These are phyloP conservation scores for Eupristina koningsbergeri DNA, from an alignment of 1,140 invertebrate genomes.

Conservation along the genomic window DNA sequence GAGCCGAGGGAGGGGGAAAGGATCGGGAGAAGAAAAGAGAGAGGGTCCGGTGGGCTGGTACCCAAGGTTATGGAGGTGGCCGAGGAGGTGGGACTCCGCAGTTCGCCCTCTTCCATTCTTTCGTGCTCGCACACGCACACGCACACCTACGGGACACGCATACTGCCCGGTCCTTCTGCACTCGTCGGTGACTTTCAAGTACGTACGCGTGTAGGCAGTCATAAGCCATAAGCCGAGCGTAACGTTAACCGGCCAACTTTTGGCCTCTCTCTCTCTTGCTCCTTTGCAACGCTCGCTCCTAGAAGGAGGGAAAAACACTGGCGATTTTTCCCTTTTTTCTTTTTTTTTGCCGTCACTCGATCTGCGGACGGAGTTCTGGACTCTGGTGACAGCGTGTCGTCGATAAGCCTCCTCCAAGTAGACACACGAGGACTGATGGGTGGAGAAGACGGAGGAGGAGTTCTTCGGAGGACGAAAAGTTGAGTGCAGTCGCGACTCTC, in stretches of 20 bases:
- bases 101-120: conserved; percentile 64
- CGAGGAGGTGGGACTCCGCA: conserved; percentile 70
- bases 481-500: not conserved
- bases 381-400: too few relatives aligned
- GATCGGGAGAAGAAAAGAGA: conserved; percentile 57
- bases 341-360: not conserved
- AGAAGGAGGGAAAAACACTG: conserved; percentile 1
- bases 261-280: conserved; percentile 14
- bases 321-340: not conserved
- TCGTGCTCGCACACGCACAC: conserved; percentile 4
- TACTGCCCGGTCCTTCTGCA: not conserved
- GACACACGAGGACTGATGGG: conserved; percentile 42
- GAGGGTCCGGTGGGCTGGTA: conserved; percentile 73
- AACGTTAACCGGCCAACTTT: conserved; percentile 63
- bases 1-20: conserved; percentile 25
- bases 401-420: too few relatives aligned
- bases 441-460: conserved; percentile 7
- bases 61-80: conserved; percentile 70
- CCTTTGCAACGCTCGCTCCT: not conserved
- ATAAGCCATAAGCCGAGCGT: conserved; percentile 72
- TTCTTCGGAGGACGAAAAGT: not conserved
- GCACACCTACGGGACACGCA: too few relatives aligned
- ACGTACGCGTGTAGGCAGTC: conserved; percentile 67
- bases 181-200: conserved; percentile 55
- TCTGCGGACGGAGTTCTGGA: too few relatives aligned